phyloP scores from a whole-genome alignment of 2,797 vertebrate genomes.

The Psittacula derbiana region DNA sequence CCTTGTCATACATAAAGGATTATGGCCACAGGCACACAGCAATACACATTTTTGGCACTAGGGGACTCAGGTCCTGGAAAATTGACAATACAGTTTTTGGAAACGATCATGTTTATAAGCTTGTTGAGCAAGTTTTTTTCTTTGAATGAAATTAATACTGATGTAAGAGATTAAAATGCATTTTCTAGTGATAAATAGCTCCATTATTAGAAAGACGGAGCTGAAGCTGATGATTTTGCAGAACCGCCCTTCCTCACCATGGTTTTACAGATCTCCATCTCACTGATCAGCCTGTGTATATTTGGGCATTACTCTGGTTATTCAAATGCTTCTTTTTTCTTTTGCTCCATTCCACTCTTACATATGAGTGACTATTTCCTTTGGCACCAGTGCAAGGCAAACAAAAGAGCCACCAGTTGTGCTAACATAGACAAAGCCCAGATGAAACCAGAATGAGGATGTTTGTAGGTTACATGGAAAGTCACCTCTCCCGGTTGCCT shows the following conservation, averaged over 20 bases:
- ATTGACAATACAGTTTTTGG: background rate
- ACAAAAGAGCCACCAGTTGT: background rate
- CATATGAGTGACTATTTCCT: background rate
- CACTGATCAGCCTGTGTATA: background rate
- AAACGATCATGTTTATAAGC: accelerated
- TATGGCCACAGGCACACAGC: background rate
- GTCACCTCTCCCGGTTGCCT: background rate
- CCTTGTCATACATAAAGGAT: background rate
- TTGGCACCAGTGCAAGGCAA: background rate
- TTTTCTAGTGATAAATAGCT: background rate
- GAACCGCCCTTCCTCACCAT: background rate
- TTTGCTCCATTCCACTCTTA: background rate
- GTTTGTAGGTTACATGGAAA: background rate
- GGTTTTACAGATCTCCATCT: background rate
- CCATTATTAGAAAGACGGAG: background rate
- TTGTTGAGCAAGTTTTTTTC: background rate
- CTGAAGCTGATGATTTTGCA: background rate
- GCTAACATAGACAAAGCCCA: background rate
- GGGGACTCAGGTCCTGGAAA: background rate
- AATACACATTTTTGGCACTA: background rate
- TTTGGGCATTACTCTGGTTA: background rate
- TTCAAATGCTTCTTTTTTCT: background rate
- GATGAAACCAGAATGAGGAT: background rate
- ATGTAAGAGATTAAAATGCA: background rate
- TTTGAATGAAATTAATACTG: background rate